Conservation (phyloP, 2,113 vertebrate genomes). For the Boulengeromyrus knoepffleri region DNA sequence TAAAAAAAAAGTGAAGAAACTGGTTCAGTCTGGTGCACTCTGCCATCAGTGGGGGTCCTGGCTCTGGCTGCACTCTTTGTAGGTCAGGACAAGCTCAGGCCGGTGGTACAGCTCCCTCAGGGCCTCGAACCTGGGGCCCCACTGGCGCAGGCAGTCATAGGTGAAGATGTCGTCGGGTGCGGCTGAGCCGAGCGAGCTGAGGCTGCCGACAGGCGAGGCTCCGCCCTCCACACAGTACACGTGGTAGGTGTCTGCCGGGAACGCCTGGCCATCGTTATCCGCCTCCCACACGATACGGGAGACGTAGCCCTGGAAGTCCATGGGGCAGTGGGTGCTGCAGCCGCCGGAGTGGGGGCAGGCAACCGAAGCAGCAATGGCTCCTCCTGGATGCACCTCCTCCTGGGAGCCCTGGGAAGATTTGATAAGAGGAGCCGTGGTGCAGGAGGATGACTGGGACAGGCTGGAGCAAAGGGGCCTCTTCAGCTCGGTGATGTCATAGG, state of each 20-base stretch:
- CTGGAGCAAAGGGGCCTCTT: conserved; percentile 71
- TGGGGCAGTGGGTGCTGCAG: conserved; percentile 34
- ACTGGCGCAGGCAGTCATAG: conserved; percentile 54
- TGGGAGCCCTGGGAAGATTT: conserved; percentile 59
- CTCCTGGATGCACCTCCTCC: conserved; percentile 59
- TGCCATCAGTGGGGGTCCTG: conserved; percentile 41
- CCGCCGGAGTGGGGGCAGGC: conserved; percentile 27
- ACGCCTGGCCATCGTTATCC: conserved; percentile 59
- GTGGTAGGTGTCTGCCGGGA: conserved; percentile 65
- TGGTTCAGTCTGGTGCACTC: not conserved
- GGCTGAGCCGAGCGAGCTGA: conserved; percentile 69
- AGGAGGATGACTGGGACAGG: conserved; percentile 62
- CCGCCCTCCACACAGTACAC: conserved; percentile 70
- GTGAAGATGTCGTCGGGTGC: conserved; percentile 53
- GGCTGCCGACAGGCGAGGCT: conserved; percentile 64
- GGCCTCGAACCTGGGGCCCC: conserved; percentile 69
- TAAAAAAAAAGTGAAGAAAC: not conserved
- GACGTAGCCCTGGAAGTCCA: conserved; percentile 72
- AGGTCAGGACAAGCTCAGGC: conserved; percentile 42
- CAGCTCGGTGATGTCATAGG: conserved; percentile 72
- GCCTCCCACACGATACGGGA: conserved; percentile 69
- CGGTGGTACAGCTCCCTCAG: conserved; percentile 63
- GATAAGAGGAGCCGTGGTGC: conserved; percentile 59
- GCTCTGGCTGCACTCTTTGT: conserved; percentile 41
- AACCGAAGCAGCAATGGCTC: conserved; percentile 45